These are phyloP conservation scores for Meriones unguiculatus DNA, from an alignment of 2,113 vertebrate genomes.

Conservation along the genomic window DNA sequence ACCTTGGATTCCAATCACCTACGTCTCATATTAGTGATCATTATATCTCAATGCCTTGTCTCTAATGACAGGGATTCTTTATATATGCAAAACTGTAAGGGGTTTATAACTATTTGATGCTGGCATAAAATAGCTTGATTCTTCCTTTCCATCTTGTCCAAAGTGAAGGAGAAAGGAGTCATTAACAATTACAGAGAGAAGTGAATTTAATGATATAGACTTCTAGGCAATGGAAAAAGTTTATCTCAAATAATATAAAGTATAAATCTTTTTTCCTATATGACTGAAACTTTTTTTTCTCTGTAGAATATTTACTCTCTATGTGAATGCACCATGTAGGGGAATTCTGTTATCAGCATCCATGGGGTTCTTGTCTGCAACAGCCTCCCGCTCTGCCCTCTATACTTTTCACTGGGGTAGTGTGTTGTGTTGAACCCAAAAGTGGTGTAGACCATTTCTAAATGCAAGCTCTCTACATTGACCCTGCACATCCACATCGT, in stretches of 20 bases:
- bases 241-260: background rate
- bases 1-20: slow-evolving; percentile 50
- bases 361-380: background rate
- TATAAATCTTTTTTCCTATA: background rate
- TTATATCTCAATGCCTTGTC: slow-evolving; percentile 57
- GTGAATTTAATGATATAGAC: background rate
- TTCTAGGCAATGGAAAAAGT: background rate
- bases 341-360: fast-evolving
- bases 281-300: background rate
- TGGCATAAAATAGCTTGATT: slow-evolving; percentile 39
- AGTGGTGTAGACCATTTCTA: background rate
- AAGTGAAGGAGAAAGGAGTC: background rate
- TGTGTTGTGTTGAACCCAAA: background rate
- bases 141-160: background rate
- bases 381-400: fast-evolving
- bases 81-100: slow-evolving; percentile 49
- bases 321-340: background rate
- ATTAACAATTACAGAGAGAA: background rate
- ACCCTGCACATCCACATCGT: background rate
- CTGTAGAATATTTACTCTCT: background rate
- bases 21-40: background rate
- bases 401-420: background rate
- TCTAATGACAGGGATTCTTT: slow-evolving; percentile 57
- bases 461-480: background rate
- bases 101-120: slow-evolving; percentile 38